Evolutionary conservation across 2,888 invertebrate species (phyloP).

Genomic region (Drosophila mettleri): DNA sequence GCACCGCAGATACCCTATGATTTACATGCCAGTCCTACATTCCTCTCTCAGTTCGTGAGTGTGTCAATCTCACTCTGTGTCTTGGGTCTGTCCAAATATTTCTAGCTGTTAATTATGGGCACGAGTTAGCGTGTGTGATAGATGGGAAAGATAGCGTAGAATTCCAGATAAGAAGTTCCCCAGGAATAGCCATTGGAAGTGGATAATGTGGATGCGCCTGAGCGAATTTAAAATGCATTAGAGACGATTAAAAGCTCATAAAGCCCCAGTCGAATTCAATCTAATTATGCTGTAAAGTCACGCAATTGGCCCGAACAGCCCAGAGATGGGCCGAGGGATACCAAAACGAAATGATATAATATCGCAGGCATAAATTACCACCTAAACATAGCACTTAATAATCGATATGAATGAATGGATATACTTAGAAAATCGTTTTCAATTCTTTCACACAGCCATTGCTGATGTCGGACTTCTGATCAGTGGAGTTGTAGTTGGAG

Average conservation of each 20-base stretch:
- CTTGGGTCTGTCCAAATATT: constrained; percentile 73
- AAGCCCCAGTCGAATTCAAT: constrained; percentile 24
- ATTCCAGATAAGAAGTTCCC: constrained; percentile 39
- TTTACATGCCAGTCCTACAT: constrained; percentile 41
- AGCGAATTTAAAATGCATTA: constrained; percentile 71
- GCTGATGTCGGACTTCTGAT: neutral
- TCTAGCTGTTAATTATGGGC: constrained; percentile 76
- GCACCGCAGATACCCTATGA: constrained; percentile 21
- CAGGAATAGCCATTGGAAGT: neutral
- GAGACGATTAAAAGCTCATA: constrained; percentile 65
- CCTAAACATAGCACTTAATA: constrained; percentile 44
- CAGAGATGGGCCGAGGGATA: neutral
- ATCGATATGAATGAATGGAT: constrained; percentile 46
- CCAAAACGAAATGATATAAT: constrained; percentile 28
- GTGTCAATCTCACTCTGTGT: constrained; percentile 28
- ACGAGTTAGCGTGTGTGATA: constrained; percentile 67
- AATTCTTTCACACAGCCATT: constrained; percentile 28
- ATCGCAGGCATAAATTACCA: constrained; percentile 23
- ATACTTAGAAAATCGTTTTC: constrained; percentile 26
- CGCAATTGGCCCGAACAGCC: constrained; percentile 40
- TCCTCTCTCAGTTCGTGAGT: constrained; percentile 3
- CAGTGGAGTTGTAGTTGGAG: too few species aligned
- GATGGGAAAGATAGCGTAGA: constrained; percentile 34
- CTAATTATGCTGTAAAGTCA: constrained; percentile 73
- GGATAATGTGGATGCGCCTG: constrained; percentile 16